phyloP scores from a whole-genome alignment of 2,797 vertebrate genomes.

The Mormyrus hasselquistii region DNA sequence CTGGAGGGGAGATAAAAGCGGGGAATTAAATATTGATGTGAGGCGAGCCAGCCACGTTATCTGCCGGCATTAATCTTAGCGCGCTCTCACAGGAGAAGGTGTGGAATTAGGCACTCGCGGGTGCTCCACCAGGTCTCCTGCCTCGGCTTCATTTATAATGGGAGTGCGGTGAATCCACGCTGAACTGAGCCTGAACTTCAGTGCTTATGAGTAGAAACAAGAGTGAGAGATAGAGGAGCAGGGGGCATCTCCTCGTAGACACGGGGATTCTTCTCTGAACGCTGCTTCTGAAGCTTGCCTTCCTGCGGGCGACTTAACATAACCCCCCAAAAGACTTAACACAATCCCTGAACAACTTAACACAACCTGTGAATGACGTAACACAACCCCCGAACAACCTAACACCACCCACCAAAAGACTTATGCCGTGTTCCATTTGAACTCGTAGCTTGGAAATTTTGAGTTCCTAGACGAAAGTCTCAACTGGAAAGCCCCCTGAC shows the following conservation, averaged over 20 bases:
- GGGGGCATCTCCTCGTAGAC: not conserved
- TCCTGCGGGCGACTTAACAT: not conserved
- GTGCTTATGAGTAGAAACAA: constrained; percentile 16
- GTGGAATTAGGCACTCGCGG: constrained; percentile 29
- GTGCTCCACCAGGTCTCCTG: constrained; percentile 29
- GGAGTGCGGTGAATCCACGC: constrained; percentile 38
- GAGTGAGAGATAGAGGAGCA: not conserved
- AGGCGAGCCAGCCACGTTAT: constrained; percentile 34
- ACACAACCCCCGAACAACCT: not conserved
- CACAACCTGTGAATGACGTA: not conserved
- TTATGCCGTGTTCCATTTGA: not conserved
- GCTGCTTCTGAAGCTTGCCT: not conserved
- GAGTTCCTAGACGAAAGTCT: not conserved
- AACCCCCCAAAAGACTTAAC: not conserved
- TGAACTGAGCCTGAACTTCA: constrained; percentile 18
- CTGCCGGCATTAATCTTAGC: constrained; percentile 44
- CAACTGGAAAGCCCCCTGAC: not conserved
- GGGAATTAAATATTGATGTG: constrained; percentile 51
- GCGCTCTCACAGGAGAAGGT: constrained; percentile 14
- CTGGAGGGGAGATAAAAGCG: constrained; percentile 43
- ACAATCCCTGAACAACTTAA: not conserved
- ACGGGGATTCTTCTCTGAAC: not conserved
- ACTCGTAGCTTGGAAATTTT: not conserved
- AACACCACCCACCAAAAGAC: not conserved
- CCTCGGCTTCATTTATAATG: constrained; percentile 35